Percentiles rank a stretch among this genome's conserved stretches.
Evolutionary conservation across 1,140 invertebrate species (phyloP).

Genomic region (Diachasma alloeum): DNA sequence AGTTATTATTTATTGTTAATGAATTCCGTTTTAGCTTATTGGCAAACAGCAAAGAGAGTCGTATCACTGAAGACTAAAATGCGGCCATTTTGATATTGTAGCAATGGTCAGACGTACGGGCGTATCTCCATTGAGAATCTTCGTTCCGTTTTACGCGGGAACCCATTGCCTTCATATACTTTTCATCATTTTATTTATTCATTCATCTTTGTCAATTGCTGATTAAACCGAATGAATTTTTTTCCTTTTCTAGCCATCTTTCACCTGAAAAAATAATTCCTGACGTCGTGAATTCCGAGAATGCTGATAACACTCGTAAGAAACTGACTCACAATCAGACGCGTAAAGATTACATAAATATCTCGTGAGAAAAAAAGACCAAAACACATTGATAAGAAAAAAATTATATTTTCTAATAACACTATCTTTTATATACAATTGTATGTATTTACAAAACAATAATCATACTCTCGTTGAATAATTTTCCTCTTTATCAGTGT

Average conservation of each 20-base stretch:
- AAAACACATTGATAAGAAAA: slow-evolving; percentile 9
- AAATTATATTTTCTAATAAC: slow-evolving; percentile 28
- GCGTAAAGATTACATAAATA: neutral
- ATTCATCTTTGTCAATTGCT: neutral
- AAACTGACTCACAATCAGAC: neutral
- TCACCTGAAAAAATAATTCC: too few species aligned
- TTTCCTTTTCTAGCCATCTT: too few species aligned
- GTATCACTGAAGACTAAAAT: slow-evolving; percentile 55
- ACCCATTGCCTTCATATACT: neutral
- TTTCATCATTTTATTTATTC: neutral
- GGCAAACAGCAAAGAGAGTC: slow-evolving; percentile 60
- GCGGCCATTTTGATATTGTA: slow-evolving; percentile 60
- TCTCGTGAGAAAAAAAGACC: too few species aligned
- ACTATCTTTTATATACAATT: slow-evolving; percentile 22
- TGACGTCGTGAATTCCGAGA: neutral
- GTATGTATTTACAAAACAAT: slow-evolving; percentile 24
- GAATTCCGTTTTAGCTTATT: slow-evolving; percentile 51
- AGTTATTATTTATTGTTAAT: slow-evolving; percentile 22
- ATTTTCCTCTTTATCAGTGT: slow-evolving; percentile 8
- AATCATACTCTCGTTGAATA: slow-evolving; percentile 10
- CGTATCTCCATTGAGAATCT: neutral
- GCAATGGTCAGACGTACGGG: neutral
- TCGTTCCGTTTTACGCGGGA: neutral
- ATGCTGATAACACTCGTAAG: neutral
- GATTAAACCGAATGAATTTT: too few species aligned